Base-by-base conservation (phyloP, 2,113 vertebrate genomes). In the Tyrannus savana region DNA sequence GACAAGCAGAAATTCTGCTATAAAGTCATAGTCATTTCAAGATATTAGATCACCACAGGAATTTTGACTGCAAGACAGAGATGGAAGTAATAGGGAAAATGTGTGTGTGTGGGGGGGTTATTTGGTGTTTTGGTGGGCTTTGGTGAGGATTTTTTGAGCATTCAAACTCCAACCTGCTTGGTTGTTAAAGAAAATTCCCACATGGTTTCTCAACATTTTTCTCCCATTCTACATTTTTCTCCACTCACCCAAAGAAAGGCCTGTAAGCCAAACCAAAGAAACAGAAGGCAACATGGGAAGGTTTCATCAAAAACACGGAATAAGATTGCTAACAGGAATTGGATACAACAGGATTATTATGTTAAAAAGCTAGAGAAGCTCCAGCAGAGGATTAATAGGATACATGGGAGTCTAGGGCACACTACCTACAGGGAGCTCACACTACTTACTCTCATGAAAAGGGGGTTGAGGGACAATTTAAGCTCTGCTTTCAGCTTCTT, bases 71-170 rank as follows among this genome's bases (percentile, higher is more conserved):
- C 23, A 75, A 71, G 47, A 69, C 2, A 86, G 37, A 86, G 47
- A 66, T 52, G 6, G 12, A 89, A 96, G 12, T 24, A 90, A 68
- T 8, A 80, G 16, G 16, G 11, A 67, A 79, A 46, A 8, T 47
- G 30, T 68, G 25, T 1, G 10, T 47, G 30, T 68, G 25, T 1
- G 5, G 5, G 0, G 0, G 5, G 6, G 21, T 68, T 55, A 1
- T 52, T 75, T 66, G 15, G 3, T 41, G 12, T 3, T 50, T 59
- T 24, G 3, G 10, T 72, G 33, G 3, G 5, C 2, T 74, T 72
- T 25, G 16, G 6, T 63, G 30, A 37, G 14, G 6, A 3, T 0
- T 62, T 33, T 69, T 39, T 50, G 4, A 69, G 5, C 35, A 67
- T 72, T 82, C 11, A 42, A 16, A 71, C 25, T 67, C 58, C 49